phyloP scores from a whole-genome alignment of 2,888 invertebrate species.

The Chaetogeoica ovagalla region DNA sequence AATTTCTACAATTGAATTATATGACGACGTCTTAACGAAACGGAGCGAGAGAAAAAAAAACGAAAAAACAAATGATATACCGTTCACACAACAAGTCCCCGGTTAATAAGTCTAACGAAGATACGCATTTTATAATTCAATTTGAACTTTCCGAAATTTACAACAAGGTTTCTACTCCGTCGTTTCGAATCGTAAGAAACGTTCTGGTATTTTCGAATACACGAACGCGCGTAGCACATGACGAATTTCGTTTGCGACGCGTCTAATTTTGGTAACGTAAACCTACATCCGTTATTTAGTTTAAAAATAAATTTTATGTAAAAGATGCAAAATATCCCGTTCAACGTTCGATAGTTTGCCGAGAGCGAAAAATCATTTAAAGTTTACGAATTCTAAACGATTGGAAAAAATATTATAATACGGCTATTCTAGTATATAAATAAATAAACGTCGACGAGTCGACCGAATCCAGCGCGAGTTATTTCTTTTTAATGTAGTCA shows the following conservation, averaged over 20 bases:
- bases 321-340: too few species aligned
- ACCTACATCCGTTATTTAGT: too few species aligned
- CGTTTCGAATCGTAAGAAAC: neutral
- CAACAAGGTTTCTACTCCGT: neutral
- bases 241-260: slow-evolving; percentile 47
- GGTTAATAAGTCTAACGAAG: slow-evolving; percentile 44
- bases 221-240: slow-evolving; percentile 18
- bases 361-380: too few species aligned
- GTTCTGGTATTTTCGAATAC: slow-evolving; percentile 6
- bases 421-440: too few species aligned
- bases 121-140: slow-evolving; percentile 34
- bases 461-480: too few species aligned
- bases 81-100: slow-evolving; percentile 20
- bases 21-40: slow-evolving; percentile 9
- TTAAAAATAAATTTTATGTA: too few species aligned
- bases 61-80: too few species aligned
- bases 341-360: too few species aligned
- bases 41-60: neutral
- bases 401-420: too few species aligned
- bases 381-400: too few species aligned
- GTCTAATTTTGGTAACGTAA: neutral
- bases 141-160: slow-evolving; percentile 37
- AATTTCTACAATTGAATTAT: slow-evolving; percentile 41
- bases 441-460: too few species aligned
- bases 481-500: too few species aligned